These are phyloP conservation scores for cattle (Bos taurus) DNA, from an alignment of 2,113 vertebrate species.

Conservation along the genomic window ARS-UCD2.0 NC_037337.1:27159501-27160000, in stretches of 20 bases:
- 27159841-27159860: background rate
- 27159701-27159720: background rate
- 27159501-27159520: background rate
- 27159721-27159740: background rate
- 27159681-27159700: background rate
- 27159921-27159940: background rate
- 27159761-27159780: background rate
- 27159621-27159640: background rate
- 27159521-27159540: background rate
- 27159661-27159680: background rate
- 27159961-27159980: background rate
- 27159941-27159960: background rate
- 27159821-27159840: background rate
- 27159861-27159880: background rate
- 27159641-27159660: background rate
- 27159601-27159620: background rate
- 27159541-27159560: background rate
- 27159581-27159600: background rate
- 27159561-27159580: background rate
- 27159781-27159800: background rate
- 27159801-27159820: background rate
- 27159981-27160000: background rate
- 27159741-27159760: background rate
- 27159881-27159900: background rate
- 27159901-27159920: background rate